Evolutionary conservation across 2,113 vertebrate genomes (phyloP).

Genomic region (Equus przewalskii): DNA sequence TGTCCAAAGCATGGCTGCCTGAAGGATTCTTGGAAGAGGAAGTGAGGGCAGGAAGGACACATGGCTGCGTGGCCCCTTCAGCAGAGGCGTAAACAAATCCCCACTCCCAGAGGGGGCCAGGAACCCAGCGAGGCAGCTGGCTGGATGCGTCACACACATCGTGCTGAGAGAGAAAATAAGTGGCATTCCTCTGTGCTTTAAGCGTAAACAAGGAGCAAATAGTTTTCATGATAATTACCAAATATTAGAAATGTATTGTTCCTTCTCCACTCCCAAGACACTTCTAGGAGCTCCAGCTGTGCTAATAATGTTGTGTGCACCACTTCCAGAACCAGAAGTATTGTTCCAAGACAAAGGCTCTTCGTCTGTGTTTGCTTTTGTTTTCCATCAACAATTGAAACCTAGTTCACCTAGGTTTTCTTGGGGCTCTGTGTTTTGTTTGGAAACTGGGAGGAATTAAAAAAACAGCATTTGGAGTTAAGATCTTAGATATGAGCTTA

Average conservation of each 20-base stretch:
- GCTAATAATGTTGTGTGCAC: constrained; percentile 4
- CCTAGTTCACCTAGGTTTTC: constrained; percentile 46
- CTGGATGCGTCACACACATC: not conserved
- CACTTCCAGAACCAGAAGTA: constrained; percentile 32
- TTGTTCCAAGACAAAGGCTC: constrained; percentile 65
- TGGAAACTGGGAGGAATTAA: not conserved
- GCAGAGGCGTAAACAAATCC: constrained; percentile 53
- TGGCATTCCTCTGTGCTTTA: constrained; percentile 61
- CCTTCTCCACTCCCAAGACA: constrained; percentile 52
- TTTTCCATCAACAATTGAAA: constrained; percentile 72
- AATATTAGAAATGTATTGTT: constrained; percentile 78
- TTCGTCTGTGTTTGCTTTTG: constrained; percentile 60
- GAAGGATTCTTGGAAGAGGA: constrained; percentile 37
- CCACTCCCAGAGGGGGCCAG: not conserved
- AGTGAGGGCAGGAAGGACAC: not conserved
- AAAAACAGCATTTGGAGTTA: constrained; percentile 15
- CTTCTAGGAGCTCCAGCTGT: constrained; percentile 66
- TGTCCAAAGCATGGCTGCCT: not conserved
- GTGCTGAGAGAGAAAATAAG: constrained; percentile 52
- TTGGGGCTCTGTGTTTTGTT: constrained; percentile 43
- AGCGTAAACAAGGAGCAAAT: constrained; percentile 76
- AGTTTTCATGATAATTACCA: constrained; percentile 73
- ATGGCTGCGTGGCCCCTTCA: not conserved
- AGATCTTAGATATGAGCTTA: constrained; percentile 16
- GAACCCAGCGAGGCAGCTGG: constrained; percentile 32